Evolutionary conservation across 2,888 invertebrate genomes (phyloP).

Genomic region (Cheiracanthium punctorium): DNA sequence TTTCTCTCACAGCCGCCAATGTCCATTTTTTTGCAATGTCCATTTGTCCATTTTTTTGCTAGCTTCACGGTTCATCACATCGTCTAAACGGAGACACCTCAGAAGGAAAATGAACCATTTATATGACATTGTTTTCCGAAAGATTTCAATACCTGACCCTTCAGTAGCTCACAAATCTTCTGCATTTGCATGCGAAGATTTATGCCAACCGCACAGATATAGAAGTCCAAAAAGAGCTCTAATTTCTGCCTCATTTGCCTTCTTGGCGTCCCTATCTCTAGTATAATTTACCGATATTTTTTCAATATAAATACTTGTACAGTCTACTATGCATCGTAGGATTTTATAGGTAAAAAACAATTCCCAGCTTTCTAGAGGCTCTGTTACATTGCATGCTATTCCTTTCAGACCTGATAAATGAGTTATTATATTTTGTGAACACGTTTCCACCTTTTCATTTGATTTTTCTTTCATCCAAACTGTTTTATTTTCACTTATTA

Average conservation of each 20-base stretch:
- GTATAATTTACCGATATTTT: conserved; percentile 15
- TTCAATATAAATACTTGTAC: conserved; percentile 32
- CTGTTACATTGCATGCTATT: neutral
- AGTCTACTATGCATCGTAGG: neutral
- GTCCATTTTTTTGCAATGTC: neutral
- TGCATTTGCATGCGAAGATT: conserved; percentile 8
- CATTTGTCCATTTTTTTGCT: neutral
- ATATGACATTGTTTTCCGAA: conserved; percentile 18
- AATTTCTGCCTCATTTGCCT: conserved; percentile 8
- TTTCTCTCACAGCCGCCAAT: neutral
- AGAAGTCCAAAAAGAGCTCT: conserved; percentile 22
- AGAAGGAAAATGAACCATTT: neutral
- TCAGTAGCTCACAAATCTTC: conserved; percentile 23
- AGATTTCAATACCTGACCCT: conserved; percentile 6
- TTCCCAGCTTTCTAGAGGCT: neutral
- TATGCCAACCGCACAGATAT: conserved; percentile 22
- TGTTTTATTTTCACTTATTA: neutral
- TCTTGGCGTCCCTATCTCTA: conserved; percentile 17
- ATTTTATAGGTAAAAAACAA: conserved; percentile 6
- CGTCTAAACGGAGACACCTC: neutral
- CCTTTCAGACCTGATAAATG: neutral
- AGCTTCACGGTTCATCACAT: neutral
- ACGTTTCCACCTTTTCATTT: neutral
- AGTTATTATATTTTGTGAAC: neutral
- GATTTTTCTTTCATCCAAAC: neutral